A percentile compares a stretch with the other conserved stretches of the same genome.
Conservation (phyloP, 2,797 vertebrate genomes). For the Catostomus latipinnis region DNA sequence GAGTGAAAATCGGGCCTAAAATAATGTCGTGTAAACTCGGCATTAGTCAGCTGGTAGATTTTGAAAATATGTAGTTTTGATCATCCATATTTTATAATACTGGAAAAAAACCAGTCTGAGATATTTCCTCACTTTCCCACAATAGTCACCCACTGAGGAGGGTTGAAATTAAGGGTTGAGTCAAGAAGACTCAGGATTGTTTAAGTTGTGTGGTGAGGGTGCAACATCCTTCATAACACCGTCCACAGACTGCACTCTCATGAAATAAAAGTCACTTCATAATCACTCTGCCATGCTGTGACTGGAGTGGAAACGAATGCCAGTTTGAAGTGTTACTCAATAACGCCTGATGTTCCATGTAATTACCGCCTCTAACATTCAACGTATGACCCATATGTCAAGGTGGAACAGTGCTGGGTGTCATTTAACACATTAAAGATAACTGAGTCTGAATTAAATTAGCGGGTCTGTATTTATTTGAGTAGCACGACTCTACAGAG, state of each 20-base stretch:
- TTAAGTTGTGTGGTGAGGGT: conserved; percentile 54
- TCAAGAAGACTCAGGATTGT: conserved; percentile 53
- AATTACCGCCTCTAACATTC: conserved; percentile 32
- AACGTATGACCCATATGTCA: conserved; percentile 14
- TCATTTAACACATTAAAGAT: conserved; percentile 33
- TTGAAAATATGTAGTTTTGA: no score
- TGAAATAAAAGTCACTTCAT: neutral
- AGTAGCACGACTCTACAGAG: conserved; percentile 60
- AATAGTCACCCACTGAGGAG: conserved; percentile 62
- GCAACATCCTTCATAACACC: conserved; percentile 27
- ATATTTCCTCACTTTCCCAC: conserved; percentile 46
- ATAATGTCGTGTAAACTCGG: no score
- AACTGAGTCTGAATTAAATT: conserved; percentile 3
- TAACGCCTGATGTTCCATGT: conserved; percentile 37
- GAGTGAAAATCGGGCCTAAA: no score
- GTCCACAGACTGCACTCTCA: conserved; percentile 14
- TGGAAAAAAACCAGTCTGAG: conserved; percentile 21
- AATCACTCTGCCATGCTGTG: conserved; percentile 30
- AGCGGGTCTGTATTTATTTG: neutral
- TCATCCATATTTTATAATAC: conserved; percentile 14
- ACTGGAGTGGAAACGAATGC: conserved; percentile 41
- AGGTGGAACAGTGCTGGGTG: neutral
- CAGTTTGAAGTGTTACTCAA: conserved; percentile 36
- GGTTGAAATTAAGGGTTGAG: conserved; percentile 63
- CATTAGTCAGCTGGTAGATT: no score